phyloP scores from a whole-genome alignment of 2,797 vertebrate genomes.

The Lepidocolaptes lacrymiger region DNA sequence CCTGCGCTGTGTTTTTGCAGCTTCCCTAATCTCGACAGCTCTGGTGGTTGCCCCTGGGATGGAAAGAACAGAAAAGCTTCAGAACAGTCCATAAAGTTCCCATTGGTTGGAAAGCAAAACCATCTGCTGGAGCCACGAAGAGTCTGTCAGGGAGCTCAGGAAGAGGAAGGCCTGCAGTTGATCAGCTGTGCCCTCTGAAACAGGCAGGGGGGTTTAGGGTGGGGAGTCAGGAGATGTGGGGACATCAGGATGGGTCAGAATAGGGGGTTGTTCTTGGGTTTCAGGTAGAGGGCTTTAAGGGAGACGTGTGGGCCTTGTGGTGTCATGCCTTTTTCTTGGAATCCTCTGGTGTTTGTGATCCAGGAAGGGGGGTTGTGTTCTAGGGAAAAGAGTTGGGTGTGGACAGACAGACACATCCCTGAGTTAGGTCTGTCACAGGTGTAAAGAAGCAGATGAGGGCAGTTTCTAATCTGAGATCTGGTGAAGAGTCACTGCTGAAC shows the following conservation, averaged over 20 bases:
- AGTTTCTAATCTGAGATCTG: not conserved
- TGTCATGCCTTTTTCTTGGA: not conserved
- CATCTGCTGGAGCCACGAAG: constrained; percentile 47
- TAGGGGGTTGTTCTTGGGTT: not conserved
- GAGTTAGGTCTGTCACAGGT: fast-evolving
- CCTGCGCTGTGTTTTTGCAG: not conserved
- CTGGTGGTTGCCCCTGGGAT: constrained; percentile 2
- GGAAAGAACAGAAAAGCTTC: not conserved
- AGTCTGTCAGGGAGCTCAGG: constrained; percentile 27
- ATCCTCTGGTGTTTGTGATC: not conserved
- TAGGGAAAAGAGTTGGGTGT: not conserved
- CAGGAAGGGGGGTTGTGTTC: not conserved
- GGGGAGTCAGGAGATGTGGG: not conserved
- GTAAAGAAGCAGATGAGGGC: not conserved
- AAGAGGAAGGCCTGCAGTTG: constrained; percentile 36
- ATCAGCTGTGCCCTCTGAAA: constrained; percentile 48
- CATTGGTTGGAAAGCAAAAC: constrained; percentile 51
- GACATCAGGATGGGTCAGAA: not conserved
- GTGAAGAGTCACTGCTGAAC: not conserved
- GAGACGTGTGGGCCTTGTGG: not conserved
- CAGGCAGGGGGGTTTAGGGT: constrained; percentile 28
- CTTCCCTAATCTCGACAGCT: constrained; percentile 16
- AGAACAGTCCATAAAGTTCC: constrained; percentile 47
- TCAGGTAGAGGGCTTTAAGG: not conserved
- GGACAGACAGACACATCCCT: not conserved